Evolutionary conservation across 37 sponge, comb jelly and placozoan genomes (phyloP), one percentile per base, ranked within the genome.

Genomic region (Lycopodina hypogea): DNA sequence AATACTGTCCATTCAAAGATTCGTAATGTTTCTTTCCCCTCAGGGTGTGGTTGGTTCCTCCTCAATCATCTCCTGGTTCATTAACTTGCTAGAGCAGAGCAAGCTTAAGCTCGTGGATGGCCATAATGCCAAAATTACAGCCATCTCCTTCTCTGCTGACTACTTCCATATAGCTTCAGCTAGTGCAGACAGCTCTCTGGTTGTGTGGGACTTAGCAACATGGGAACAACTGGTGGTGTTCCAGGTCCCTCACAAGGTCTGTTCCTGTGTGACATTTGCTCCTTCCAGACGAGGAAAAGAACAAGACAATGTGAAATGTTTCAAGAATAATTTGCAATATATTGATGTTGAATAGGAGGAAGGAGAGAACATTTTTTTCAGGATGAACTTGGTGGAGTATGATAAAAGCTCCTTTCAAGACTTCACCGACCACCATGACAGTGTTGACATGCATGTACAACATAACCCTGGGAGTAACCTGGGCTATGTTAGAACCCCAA

Each of bases 21-120:
- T n/a, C n/a, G n/a, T 29, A 32, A 24, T 66, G 1, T 33, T 1
- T 15, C 45, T 69, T 0, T 61, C 0, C 37, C 24, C 56, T 23
- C 56, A 92, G 93, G 96, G 96, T 52, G 83, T 96, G 21, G 93
- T 86, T 4, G 90, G 93, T 29, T 88, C 84, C 53, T 50, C 76
- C 1, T 24, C 45, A 23, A 92, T 92, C 30, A 75, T 78, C 19
- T 73, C 93, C 28, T 85, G 86, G 83, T 90, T 86, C 78, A 70
- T 96, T 45, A 93, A 88, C 72, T 96, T 94, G 97, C 26, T 19
- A 0, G 89, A 93, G 23, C 58, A 38, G n/a, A 77, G 81, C 34
- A 75, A 51, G 36, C 78, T 91, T 1, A 86, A 78, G n/a, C 73
- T 96, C 2, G 74, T 93, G n/a, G 73, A 75, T 68, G 92, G 94